Conservation (phyloP, 1,140 invertebrate genomes). For the Brachionus asplanchnoidis region DNA sequence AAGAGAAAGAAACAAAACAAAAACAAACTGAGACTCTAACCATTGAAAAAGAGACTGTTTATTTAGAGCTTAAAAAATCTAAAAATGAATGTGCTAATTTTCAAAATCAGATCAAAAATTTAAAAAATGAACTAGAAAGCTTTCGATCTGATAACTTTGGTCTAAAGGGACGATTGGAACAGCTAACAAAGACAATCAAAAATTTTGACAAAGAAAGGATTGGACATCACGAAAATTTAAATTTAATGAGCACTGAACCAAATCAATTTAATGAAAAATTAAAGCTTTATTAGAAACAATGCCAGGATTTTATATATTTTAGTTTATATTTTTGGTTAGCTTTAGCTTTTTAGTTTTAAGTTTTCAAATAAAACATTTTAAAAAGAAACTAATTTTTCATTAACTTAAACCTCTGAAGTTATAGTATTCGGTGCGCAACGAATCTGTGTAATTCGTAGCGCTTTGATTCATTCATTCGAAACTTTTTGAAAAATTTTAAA, state of each 20-base stretch:
- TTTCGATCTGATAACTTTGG: background rate
- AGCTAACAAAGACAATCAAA: background rate
- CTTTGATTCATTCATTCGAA: no score
- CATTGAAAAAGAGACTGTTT: background rate
- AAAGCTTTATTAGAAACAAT: no score
- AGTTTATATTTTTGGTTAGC: no score
- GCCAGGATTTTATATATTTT: no score
- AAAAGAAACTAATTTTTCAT: no score
- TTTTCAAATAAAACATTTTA: no score
- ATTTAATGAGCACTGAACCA: background rate
- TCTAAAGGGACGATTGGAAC: background rate
- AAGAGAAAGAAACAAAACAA: background rate
- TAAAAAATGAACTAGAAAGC: conserved; percentile 19
- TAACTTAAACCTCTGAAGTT: no score
- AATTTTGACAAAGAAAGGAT: conserved; percentile 30
- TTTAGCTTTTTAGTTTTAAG: no score
- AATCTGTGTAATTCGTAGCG: no score
- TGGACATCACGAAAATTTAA: background rate
- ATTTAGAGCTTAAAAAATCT: conserved; percentile 5
- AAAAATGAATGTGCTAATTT: background rate
- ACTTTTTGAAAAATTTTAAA: no score
- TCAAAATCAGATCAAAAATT: background rate
- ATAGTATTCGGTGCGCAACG: no score
- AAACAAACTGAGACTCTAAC: background rate
- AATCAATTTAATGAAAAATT: background rate